These are phyloP conservation scores for Pseudolaguvia tuberculata DNA, from an alignment of 2,113 vertebrate species.

Conservation along the genomic window DNA sequence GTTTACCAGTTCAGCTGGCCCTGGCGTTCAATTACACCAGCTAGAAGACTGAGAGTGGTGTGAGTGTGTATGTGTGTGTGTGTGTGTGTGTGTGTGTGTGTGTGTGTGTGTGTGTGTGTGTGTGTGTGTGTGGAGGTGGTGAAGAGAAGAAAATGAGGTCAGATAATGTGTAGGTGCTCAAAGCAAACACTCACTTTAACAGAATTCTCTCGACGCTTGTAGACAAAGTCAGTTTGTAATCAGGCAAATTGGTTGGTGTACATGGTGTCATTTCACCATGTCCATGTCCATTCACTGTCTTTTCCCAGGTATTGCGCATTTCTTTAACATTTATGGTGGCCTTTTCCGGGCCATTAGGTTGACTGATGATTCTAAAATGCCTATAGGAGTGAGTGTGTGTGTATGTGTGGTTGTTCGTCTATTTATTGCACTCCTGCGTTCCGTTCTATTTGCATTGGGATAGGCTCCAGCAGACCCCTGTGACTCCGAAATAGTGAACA, in stretches of 20 bases:
- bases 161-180: slow-evolving; percentile 21
- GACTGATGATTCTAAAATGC: too few species aligned
- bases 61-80: not conserved
- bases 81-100: slow-evolving; percentile 6
- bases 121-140: too few species aligned
- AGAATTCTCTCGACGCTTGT: slow-evolving; percentile 16
- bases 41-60: not conserved
- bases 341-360: too few species aligned
- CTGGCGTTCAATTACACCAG: slow-evolving; percentile 17
- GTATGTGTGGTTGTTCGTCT: too few species aligned
- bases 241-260: not conserved
- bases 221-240: slow-evolving; percentile 12
- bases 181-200: slow-evolving; percentile 33
- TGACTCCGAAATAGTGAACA: too few species aligned
- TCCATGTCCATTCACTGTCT: not conserved
- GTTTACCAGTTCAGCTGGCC: slow-evolving; percentile 4
- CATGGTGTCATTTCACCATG: not conserved
- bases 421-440: too few species aligned
- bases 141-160: slow-evolving; percentile 35
- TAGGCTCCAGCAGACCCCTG: too few species aligned
- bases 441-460: too few species aligned
- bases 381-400: too few species aligned
- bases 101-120: too few species aligned
- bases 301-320: too few species aligned
- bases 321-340: too few species aligned